These are phyloP conservation scores for Sinhomidia bicolor DNA, from an alignment of 2,888 invertebrate genomes.

Conservation along the genomic window DNA sequence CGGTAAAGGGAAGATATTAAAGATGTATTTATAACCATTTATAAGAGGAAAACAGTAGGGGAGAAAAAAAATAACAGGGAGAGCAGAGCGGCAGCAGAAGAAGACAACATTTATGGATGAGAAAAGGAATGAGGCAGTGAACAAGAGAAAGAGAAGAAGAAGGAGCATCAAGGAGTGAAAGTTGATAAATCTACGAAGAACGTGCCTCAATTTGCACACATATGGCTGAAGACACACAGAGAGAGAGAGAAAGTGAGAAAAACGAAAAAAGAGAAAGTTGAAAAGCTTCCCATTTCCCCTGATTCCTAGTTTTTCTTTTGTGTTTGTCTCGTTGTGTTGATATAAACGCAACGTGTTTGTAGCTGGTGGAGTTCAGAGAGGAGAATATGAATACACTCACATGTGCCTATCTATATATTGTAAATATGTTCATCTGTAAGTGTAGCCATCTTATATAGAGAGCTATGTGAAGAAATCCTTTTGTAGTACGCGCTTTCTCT, in stretches of 20 bases:
- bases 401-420: not conserved
- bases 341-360: slow-evolving; percentile 40
- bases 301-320: slow-evolving; percentile 62
- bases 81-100: not conserved
- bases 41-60: slow-evolving; percentile 22
- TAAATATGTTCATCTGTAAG: not conserved
- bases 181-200: slow-evolving; percentile 57
- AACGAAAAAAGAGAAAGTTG: slow-evolving; percentile 60
- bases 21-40: slow-evolving; percentile 31
- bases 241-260: slow-evolving; percentile 40
- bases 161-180: slow-evolving; percentile 51
- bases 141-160: slow-evolving; percentile 22
- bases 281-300: slow-evolving; percentile 72
- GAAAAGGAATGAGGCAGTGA: slow-evolving; percentile 11
- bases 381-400: not conserved
- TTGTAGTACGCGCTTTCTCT: slow-evolving; percentile 22
- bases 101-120: not conserved
- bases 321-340: slow-evolving; percentile 64
- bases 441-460: not conserved
- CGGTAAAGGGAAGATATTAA: slow-evolving; percentile 22
- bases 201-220: slow-evolving; percentile 35
- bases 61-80: not conserved
- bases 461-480: not conserved
- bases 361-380: not conserved
- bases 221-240: slow-evolving; percentile 27